A percentile compares a stretch with the other conserved stretches of the same genome.
Evolutionary conservation across 2,113 vertebrate genomes (phyloP).

Genomic region (Arothron firmamentum): DNA sequence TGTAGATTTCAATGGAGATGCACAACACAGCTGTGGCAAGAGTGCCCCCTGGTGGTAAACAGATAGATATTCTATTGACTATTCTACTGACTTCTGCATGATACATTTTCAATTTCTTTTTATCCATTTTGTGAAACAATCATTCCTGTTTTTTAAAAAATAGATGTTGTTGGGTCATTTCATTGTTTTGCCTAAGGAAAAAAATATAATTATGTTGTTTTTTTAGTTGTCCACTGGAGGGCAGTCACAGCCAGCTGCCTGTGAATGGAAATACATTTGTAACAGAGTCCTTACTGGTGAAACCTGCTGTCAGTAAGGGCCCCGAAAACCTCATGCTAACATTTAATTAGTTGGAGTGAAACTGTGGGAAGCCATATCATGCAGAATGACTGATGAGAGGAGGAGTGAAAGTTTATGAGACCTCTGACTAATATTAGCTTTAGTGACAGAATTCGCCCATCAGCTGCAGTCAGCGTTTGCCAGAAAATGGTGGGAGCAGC

Average conservation of each 20-base stretch:
- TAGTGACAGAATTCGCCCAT: constrained; percentile 71
- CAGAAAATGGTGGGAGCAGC: constrained; percentile 41
- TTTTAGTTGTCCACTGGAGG: constrained; percentile 47
- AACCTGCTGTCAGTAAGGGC: constrained; percentile 55
- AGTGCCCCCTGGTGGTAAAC: constrained; percentile 47
- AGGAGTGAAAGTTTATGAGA: constrained; percentile 51
- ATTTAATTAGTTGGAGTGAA: constrained; percentile 69
- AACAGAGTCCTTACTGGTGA: constrained; percentile 42
- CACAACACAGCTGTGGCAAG: neutral
- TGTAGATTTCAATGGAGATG: too few relatives aligned
- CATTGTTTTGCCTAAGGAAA: too few relatives aligned
- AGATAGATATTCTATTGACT: too few relatives aligned
- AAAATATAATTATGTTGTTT: too few relatives aligned
- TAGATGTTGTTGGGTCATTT: neutral
- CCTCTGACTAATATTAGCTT: constrained; percentile 67
- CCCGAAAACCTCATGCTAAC: constrained; percentile 55
- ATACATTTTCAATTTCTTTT: neutral
- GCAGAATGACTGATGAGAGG: constrained; percentile 29
- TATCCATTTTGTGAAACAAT: neutral
- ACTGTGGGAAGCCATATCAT: constrained; percentile 39
- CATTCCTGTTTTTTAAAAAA: neutral
- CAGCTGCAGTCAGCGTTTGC: constrained; percentile 40
- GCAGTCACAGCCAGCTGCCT: constrained; percentile 32
- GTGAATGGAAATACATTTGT: constrained; percentile 7
- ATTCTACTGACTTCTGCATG: neutral